phyloP scores from a whole-genome alignment of 2,797 vertebrate species.

The Muraenolepis orangiensis region DNA sequence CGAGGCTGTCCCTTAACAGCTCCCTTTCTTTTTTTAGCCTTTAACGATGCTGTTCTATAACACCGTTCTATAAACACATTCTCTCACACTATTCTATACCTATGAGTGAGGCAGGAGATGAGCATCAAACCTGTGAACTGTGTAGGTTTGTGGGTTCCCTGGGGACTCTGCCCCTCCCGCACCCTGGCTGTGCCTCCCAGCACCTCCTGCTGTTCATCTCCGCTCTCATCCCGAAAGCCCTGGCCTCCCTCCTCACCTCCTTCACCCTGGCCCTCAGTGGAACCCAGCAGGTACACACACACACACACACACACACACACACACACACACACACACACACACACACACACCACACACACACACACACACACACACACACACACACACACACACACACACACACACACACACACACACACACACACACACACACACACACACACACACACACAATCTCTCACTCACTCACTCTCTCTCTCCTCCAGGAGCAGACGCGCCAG shows the following conservation, averaged over 20 bases:
- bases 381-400: neutral
- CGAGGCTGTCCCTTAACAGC: neutral
- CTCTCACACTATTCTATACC: neutral
- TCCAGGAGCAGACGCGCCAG: constrained; percentile 31
- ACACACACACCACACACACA: no score
- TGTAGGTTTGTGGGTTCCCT: constrained; percentile 60
- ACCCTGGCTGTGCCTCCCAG: constrained; percentile 54
- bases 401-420: neutral
- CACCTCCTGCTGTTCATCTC: constrained; percentile 72
- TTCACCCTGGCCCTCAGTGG: constrained; percentile 63
- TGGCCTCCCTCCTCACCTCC: constrained; percentile 69
- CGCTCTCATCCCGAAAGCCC: constrained; percentile 69
- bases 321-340: no score
- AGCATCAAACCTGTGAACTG: neutral
- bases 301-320: neutral
- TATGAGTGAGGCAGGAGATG: neutral
- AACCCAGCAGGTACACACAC: constrained; percentile 47
- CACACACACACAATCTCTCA: neutral
- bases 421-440: no score
- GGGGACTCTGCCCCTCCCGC: constrained; percentile 52
- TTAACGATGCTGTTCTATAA: neutral
- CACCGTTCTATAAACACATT: neutral
- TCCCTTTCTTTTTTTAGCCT: neutral
- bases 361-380: no score
- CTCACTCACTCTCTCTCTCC: neutral